These are phyloP conservation scores for Zenarchopterus dispar DNA, from an alignment of 2,797 vertebrate genomes.

Conservation along the genomic window DNA sequence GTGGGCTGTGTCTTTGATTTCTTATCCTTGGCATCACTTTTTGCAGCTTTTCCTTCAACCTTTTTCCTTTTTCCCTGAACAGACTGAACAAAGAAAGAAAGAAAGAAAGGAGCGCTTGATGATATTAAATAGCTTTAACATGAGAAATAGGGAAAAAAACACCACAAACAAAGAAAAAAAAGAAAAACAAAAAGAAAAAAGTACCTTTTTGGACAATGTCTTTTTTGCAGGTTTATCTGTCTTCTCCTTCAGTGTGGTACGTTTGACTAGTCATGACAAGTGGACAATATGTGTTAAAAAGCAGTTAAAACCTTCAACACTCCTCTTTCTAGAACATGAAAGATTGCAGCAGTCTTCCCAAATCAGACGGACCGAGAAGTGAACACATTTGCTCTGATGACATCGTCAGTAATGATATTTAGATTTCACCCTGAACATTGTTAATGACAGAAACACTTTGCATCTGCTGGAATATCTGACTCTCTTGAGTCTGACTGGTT, in stretches of 20 bases:
- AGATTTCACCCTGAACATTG: background rate
- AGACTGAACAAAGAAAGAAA: constrained; percentile 26
- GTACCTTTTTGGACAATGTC: constrained; percentile 42
- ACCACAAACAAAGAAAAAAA: background rate
- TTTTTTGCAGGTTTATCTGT: constrained; percentile 40
- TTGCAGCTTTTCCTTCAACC: constrained; percentile 25
- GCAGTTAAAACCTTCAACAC: background rate
- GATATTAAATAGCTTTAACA: background rate
- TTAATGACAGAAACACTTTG: background rate
- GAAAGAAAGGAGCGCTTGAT: background rate
- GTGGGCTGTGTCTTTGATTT: constrained; percentile 42
- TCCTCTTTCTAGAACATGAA: background rate
- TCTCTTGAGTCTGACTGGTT: background rate
- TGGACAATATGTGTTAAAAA: background rate
- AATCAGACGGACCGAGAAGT: background rate
- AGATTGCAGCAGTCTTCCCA: background rate
- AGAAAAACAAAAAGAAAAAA: background rate
- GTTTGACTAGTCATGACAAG: constrained; percentile 18
- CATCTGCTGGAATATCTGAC: background rate
- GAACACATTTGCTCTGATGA: too few relatives aligned
- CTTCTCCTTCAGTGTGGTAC: constrained; percentile 39
- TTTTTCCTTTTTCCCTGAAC: constrained; percentile 57
- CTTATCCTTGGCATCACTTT: constrained; percentile 37
- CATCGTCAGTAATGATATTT: background rate
- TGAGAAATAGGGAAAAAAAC: background rate